Conservation (phyloP, 1,140 invertebrate genomes). For the Vanessa atalanta region DNA sequence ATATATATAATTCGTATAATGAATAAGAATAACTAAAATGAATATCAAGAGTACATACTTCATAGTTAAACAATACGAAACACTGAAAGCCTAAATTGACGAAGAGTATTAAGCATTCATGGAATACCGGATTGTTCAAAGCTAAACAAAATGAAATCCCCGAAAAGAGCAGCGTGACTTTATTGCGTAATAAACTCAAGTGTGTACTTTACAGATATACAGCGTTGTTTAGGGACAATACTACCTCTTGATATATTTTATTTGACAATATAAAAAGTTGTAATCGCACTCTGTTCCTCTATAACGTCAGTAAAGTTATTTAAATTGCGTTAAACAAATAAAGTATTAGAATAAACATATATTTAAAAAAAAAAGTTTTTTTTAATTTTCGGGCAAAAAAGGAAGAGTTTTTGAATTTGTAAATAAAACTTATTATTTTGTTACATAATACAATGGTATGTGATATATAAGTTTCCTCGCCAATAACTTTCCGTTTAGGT, state of each 20-base stretch:
- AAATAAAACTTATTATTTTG: too few relatives aligned
- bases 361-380: too few relatives aligned
- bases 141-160: constrained; percentile 8
- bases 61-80: neutral
- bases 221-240: constrained; percentile 7
- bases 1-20: too few relatives aligned
- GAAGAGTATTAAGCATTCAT: constrained; percentile 6
- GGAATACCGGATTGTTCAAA: constrained; percentile 6
- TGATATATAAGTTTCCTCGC: too few relatives aligned
- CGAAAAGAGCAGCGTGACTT: constrained; percentile 8
- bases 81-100: neutral
- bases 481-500: too few relatives aligned
- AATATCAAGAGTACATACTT: neutral
- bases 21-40: too few relatives aligned
- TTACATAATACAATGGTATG: too few relatives aligned
- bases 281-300: neutral
- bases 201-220: constrained; percentile 6
- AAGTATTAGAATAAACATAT: too few relatives aligned
- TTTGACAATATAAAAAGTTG: constrained; percentile 3
- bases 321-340: too few relatives aligned
- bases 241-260: constrained; percentile 1
- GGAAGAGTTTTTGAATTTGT: too few relatives aligned
- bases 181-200: constrained; percentile 13
- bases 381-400: too few relatives aligned
- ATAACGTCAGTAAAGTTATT: too few relatives aligned